phyloP scores from a whole-genome alignment of 2,888 invertebrate species.

The Hartigia nigra region DNA sequence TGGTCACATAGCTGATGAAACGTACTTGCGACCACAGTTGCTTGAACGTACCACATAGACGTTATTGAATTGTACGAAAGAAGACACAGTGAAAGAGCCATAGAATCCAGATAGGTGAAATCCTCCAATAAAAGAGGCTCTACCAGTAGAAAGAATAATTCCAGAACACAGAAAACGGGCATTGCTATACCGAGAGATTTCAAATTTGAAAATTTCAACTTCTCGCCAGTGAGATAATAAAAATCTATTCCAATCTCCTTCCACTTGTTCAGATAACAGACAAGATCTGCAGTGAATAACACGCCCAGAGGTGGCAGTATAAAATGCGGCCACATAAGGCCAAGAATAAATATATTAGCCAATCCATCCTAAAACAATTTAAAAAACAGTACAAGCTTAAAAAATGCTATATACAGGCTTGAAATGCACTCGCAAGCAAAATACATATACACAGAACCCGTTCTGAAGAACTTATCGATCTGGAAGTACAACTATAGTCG shows the following conservation, averaged over 20 bases:
- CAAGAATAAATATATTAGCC: not conserved
- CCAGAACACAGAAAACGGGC: not conserved
- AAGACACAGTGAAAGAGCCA: not conserved
- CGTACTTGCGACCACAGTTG: not conserved
- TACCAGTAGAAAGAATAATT: not conserved
- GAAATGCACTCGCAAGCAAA: not conserved
- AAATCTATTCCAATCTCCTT: not conserved
- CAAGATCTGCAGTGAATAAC: not conserved
- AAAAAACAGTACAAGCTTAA: not conserved
- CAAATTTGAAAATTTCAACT: not conserved
- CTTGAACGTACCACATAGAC: not conserved
- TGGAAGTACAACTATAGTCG: not conserved
- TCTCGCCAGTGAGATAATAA: not conserved
- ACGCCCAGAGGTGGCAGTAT: not conserved
- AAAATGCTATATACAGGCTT: not conserved
- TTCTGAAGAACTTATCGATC: not conserved
- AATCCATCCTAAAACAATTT: not conserved
- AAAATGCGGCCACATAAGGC: constrained; percentile 2
- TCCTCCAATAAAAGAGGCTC: not conserved
- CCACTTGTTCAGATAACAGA: not conserved
- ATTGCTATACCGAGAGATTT: not conserved
- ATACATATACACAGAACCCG: not conserved
- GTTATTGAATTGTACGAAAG: not conserved
- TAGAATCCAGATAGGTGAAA: not conserved
- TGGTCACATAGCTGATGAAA: not conserved